Evolutionary conservation across 2,888 invertebrate species (phyloP), one percentile per base, ranked within the genome.

Genomic region (Diarsia dahlii): DNA sequence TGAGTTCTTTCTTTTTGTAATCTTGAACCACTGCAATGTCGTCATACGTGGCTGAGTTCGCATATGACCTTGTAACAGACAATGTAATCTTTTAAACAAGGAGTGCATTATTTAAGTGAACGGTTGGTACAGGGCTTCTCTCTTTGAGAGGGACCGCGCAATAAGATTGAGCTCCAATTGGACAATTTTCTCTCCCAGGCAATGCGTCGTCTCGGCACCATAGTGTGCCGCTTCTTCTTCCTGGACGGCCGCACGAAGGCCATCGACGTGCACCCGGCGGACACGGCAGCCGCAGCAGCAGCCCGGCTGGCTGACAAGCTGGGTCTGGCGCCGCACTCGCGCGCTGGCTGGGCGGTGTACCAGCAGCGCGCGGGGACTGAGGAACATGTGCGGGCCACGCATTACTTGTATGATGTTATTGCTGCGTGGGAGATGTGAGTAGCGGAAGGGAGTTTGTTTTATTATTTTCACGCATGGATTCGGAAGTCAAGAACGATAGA

Each of bases 311-410:
- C 99, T 0, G 99, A 99, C 93, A 98, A 99, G 93, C 97, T 99
- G 70, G 98, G 98, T 46, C 97, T 99, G 39, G 97, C 98, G 65
- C 98, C 98, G 73, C 92, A 90, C 76, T 90, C 95, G 18, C 96
- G 98, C 28, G 98, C 99, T 85, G 99, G 99, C 72, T 99, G 99
- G 99, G 99, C 99, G 0, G 98, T 99, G 83, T 99, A 99, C 94
- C 98, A 99, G 94, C 98, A 98, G 90, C 97, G 98, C 9, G 98
- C 98, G 0, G 98, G 98, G 86, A 97, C 98, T 2, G 99, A 99
- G 92, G 98, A 99, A 89, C 99, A 99, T 90, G 98, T 99, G 39
- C 97, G 99, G 68, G 98, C 98, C 2, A 98, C 99, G 92, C 98
- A 99, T 92, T 99, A 99, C 92, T 95, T 99, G 0, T 99, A 99